Conservation (phyloP, 2,113 vertebrate species). For the Colaptes auratus region DNA sequence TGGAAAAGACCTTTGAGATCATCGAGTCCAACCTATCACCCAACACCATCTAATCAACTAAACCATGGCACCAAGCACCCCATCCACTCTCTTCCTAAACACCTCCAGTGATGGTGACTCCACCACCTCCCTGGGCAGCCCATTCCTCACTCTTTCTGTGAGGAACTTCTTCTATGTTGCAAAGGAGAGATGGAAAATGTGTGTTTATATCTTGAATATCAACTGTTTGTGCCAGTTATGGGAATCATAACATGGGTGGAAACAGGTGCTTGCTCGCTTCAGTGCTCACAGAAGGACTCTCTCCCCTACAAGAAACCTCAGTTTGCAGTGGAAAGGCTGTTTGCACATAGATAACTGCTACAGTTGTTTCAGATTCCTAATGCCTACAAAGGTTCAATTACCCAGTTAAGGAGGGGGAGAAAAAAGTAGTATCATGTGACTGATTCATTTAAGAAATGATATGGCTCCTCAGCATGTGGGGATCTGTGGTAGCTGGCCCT, state of each 20-base stretch:
- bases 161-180: not conserved
- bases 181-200: not conserved
- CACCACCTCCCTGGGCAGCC: too few species aligned
- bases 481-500: conserved; percentile 7
- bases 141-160: too few species aligned
- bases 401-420: not conserved
- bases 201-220: not conserved
- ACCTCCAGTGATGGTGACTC: too few species aligned
- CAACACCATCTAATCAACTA: too few species aligned
- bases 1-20: too few species aligned
- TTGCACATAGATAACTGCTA: conserved; percentile 28
- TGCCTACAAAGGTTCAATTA: conserved; percentile 40
- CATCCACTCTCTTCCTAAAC: too few species aligned
- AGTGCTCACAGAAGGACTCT: not conserved
- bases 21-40: too few species aligned
- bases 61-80: too few species aligned
- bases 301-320: not conserved
- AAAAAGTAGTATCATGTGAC: conserved; percentile 16
- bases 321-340: conserved; percentile 14
- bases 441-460: conserved; percentile 35
- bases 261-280: not conserved
- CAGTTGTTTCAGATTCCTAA: conserved; percentile 17
- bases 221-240: not conserved
- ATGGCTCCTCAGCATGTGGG: not conserved
- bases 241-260: not conserved